Conservation (phyloP, 2,113 vertebrate species). For the Boulengeromyrus knoepffleri region DNA sequence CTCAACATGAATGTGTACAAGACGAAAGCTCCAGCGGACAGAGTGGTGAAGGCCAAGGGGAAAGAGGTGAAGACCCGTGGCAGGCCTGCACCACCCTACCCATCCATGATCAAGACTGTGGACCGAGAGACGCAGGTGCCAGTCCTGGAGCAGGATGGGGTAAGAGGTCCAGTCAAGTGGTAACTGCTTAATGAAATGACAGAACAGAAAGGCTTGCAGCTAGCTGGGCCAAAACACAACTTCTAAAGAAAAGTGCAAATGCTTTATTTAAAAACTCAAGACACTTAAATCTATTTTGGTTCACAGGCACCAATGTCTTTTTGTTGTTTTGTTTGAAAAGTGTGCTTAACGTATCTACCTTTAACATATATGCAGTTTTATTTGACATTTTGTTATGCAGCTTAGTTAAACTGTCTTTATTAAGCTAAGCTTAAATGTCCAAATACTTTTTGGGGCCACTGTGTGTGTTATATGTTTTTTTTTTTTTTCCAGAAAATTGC, state of each 20-base stretch:
- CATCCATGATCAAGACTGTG: constrained; percentile 63
- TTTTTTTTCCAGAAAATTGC: no score
- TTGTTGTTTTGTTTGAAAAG: not conserved
- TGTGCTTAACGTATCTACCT: not conserved
- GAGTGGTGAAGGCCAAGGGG: constrained; percentile 53
- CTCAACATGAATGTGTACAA: constrained; percentile 88
- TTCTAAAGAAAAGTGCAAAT: not conserved
- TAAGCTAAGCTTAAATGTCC: no score
- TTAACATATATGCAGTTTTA: not conserved
- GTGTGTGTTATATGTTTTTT: no score
- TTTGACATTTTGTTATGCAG: not conserved
- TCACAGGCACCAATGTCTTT: not conserved
- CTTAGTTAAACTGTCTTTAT: no score
- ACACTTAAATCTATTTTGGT: not conserved
- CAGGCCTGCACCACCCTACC: constrained; percentile 63
- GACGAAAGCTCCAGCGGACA: constrained; percentile 50
- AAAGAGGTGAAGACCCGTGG: constrained; percentile 65
- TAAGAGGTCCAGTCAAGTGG: constrained; percentile 31
- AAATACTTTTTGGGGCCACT: no score
- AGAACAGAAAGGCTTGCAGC: not conserved
- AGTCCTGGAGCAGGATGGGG: constrained; percentile 56
- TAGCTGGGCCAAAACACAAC: not conserved
- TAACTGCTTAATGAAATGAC: not conserved
- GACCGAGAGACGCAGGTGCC: constrained; percentile 69
- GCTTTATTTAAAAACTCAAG: not conserved